These are phyloP conservation scores for Coracias cyanogaster DNA, from an alignment of 2,797 vertebrate species.

Conservation along the genomic window DNA sequence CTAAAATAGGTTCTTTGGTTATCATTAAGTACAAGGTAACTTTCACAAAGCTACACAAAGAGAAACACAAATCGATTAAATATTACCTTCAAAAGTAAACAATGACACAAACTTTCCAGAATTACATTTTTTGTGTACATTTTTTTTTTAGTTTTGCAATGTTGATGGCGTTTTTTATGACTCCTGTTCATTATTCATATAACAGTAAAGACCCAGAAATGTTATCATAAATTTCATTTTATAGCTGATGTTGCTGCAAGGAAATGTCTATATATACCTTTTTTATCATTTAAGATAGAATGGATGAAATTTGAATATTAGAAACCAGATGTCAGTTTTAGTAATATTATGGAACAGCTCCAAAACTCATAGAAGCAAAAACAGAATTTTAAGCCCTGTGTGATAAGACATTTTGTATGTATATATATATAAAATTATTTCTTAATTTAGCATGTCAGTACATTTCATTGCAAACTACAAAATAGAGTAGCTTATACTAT, in stretches of 20 bases:
- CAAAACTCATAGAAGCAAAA: not conserved
- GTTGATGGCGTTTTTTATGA: not conserved
- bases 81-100: not conserved
- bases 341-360: not conserved
- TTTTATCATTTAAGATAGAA: not conserved
- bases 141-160: not conserved
- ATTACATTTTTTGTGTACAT: not conserved
- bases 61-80: not conserved
- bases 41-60: not conserved
- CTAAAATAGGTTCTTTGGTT: not conserved
- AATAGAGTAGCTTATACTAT: not conserved
- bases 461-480: not conserved
- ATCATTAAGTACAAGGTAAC: not conserved
- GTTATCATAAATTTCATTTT: not conserved
- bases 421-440: not conserved
- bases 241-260: not conserved
- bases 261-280: not conserved
- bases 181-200: not conserved
- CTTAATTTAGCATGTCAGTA: not conserved
- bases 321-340: not conserved
- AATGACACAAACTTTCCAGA: not conserved
- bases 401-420: not conserved
- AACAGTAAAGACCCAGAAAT: not conserved
- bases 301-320: not conserved
- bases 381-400: not conserved